A percentile compares a stretch with the other conserved stretches of the same genome.
Evolutionary conservation across 2,797 vertebrate species (phyloP).

Genomic region (Cossypha niveicapilla): DNA sequence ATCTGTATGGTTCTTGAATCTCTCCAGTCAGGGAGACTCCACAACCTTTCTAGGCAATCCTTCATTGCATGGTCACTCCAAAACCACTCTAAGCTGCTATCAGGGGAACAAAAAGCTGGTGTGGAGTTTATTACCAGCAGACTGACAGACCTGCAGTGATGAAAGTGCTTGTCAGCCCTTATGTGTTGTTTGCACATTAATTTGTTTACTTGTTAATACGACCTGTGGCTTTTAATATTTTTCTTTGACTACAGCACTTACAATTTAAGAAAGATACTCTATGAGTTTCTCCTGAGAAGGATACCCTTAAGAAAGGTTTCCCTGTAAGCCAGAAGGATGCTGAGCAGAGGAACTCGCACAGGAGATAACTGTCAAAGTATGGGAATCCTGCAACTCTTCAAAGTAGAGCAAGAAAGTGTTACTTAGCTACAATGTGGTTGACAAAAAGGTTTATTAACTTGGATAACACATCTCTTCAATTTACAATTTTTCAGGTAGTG

Average conservation of each 20-base stretch:
- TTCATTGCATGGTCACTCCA: not conserved
- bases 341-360: not conserved
- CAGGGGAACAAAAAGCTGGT: not conserved
- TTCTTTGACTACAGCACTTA: not conserved
- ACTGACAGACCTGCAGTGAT: not conserved
- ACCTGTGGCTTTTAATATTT: slow-evolving; percentile 4
- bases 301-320: not conserved
- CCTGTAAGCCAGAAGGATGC: not conserved
- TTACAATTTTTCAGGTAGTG: not conserved
- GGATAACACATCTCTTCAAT: not conserved
- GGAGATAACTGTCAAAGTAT: not conserved
- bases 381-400: not conserved
- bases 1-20: fast-evolving
- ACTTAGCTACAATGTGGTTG: not conserved
- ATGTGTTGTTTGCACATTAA: not conserved
- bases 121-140: not conserved
- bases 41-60: not conserved
- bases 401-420: not conserved
- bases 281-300: not conserved
- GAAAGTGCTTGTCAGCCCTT: not conserved
- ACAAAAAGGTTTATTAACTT: not conserved
- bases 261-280: not conserved
- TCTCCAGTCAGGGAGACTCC: not conserved
- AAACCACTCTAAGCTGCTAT: no score
- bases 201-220: not conserved